Base-by-base conservation (phyloP, 2,113 vertebrate species). In the Caloenas nicobarica region DNA sequence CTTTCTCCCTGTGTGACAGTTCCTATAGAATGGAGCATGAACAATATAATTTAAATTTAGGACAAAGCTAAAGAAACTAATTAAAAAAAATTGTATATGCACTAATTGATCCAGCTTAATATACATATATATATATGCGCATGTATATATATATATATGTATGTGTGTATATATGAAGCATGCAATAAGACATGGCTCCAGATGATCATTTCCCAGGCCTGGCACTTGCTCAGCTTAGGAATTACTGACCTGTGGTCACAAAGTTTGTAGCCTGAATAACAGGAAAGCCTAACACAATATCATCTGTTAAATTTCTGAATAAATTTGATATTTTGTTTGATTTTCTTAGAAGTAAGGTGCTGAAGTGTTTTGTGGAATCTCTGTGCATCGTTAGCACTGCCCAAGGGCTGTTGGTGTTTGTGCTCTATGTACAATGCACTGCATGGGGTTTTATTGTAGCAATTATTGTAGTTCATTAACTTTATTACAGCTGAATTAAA, bases 381-480 rank as follows among this genome's bases (percentile, higher is more conserved):
- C 44, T 91, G 62, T 26, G 44, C 26, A 33, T 44, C 79, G 48
- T 71, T 92, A 94, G 29, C 46, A 66, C 53, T 62, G 95, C 88
- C 81, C 86, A 91, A 95, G 89, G 78, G 83, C 78, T 88, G 83
- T 36, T 81, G 26, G 56, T 69, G 22, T 60, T 95, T 56, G 66
- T 48, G 57, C 60, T 94, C 40, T 25, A 29, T n/a, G 60, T 86
- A 70, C 48, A 91, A 51, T 34, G 68, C 72, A 83, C 29, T 93
- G 73, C 40, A 81, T 38, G 31, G 44, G 57, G 54, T 94, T 96
- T 97, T 92, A 96, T 95, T 93, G 88, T 79, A 93, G 89, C 74
- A 94, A 95, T 97, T 94, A 92, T 72, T 95, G 95, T 96, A 94
- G 86, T 92, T 93, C 96, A 95, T 97, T 97, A 96, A 97, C 77